These are phyloP conservation scores for Microctenopoma stevenorrisi DNA, from an alignment of 2,797 vertebrate genomes.

Conservation along the genomic window DNA sequence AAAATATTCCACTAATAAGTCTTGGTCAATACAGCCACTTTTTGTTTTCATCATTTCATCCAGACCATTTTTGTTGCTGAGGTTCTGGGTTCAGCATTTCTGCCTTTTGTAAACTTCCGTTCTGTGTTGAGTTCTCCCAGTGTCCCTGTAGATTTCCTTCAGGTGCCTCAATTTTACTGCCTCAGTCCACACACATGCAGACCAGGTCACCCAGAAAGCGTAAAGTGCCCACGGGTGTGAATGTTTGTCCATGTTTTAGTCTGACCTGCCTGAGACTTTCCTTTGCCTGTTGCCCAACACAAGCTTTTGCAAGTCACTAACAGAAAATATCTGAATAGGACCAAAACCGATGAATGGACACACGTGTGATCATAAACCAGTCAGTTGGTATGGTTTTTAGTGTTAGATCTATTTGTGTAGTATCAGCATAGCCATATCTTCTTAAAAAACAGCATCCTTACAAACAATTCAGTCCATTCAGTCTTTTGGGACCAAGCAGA, in stretches of 20 bases:
- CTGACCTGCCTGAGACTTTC: slow-evolving; percentile 40
- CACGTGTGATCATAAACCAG: slow-evolving; percentile 12
- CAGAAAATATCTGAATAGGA: slow-evolving; percentile 8
- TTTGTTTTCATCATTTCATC: no score
- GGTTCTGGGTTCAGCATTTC: slow-evolving; percentile 15
- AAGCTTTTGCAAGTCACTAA: slow-evolving; percentile 32
- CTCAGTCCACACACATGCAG: slow-evolving; percentile 25
- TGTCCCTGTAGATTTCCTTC: slow-evolving; percentile 32
- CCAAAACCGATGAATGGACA: slow-evolving; percentile 30
- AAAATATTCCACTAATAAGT: no score
- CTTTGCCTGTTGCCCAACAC: neutral
- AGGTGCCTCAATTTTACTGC: slow-evolving; percentile 3
- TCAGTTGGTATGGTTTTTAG: neutral
- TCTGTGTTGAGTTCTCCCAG: slow-evolving; percentile 18
- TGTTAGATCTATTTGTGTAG: neutral
- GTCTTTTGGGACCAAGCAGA: neutral
- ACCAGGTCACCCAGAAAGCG: slow-evolving; percentile 52
- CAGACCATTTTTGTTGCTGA: neutral
- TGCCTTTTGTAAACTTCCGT: slow-evolving; percentile 12
- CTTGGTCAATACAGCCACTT: no score
- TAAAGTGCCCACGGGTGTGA: slow-evolving; percentile 62
- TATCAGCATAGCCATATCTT: neutral
- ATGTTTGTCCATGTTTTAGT: slow-evolving; percentile 47
- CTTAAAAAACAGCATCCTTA: slow-evolving; percentile 1
- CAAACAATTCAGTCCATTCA: slow-evolving; percentile 24